These are phyloP conservation scores for Coturnix japonica DNA, from an alignment of 2,113 vertebrate species.

Conservation along the genomic window DNA sequence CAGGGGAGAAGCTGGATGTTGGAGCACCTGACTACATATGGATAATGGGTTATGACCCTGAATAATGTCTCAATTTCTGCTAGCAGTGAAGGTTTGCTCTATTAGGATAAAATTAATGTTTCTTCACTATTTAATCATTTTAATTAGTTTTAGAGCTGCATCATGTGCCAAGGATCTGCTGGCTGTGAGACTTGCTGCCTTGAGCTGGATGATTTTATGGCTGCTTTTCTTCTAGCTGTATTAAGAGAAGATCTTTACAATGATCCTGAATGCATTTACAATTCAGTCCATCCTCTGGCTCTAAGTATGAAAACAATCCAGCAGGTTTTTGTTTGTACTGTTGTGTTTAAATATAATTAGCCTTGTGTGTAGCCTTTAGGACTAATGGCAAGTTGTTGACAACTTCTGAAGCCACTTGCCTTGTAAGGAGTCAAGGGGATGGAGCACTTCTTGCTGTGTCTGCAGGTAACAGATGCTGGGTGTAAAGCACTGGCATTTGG, in stretches of 20 bases:
- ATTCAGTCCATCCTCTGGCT: not conserved
- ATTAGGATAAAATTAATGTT: not conserved
- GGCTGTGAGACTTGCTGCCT: not conserved
- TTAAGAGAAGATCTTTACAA: not conserved
- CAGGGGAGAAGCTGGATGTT: fast-evolving
- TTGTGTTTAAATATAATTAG: not conserved
- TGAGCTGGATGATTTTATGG: not conserved
- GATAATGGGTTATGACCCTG: not conserved
- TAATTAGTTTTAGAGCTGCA: not conserved
- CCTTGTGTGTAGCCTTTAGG: not conserved
- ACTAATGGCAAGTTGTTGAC: not conserved
- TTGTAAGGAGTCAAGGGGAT: not conserved
- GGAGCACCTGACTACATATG: not conserved
- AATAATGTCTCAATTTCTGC: not conserved
- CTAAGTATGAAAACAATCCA: not conserved
- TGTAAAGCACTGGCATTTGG: not conserved
- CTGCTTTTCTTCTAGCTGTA: not conserved
- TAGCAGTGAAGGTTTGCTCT: not conserved
- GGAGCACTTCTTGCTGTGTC: not conserved
- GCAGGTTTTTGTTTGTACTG: not conserved
- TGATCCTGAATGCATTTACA: not conserved
- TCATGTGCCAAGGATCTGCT: not conserved
- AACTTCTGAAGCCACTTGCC: fast-evolving
- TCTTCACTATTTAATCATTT: not conserved
- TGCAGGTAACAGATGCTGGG: not conserved